These are phyloP conservation scores for Donacobius atricapilla DNA, from an alignment of 2,113 vertebrate genomes.

Conservation along the genomic window DNA sequence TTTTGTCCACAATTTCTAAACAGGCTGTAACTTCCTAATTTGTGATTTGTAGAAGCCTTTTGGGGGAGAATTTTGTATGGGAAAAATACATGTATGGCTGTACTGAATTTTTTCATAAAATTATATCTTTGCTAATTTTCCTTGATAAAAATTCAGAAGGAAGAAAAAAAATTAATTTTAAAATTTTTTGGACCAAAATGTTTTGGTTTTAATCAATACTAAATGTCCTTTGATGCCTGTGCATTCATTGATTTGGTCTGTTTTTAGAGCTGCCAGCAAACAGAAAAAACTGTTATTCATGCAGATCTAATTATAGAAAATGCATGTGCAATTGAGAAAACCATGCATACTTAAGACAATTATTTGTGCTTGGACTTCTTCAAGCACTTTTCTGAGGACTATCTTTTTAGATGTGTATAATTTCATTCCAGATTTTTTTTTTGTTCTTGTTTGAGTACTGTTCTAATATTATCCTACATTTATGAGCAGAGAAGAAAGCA, in stretches of 20 bases:
- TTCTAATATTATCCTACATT: neutral
- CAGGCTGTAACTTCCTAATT: neutral
- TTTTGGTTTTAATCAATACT: neutral
- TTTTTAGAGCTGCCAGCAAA: neutral
- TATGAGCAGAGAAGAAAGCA: neutral
- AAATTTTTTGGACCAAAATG: neutral
- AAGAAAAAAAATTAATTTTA: neutral
- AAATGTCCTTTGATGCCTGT: neutral
- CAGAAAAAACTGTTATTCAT: neutral
- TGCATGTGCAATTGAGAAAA: neutral
- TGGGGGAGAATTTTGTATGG: neutral
- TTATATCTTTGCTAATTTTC: neutral
- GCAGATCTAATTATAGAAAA: conserved; percentile 5
- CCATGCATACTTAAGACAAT: neutral
- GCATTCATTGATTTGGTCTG: neutral
- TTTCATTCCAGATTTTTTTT: neutral
- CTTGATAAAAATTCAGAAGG: neutral
- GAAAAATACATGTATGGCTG: neutral
- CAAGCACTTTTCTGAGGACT: neutral
- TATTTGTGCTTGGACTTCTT: neutral
- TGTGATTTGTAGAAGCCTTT: neutral
- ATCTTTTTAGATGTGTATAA: neutral
- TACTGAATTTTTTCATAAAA: neutral
- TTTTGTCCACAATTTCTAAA: neutral
- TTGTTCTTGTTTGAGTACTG: neutral